Evolutionary conservation across 1,140 invertebrate species (phyloP).

Genomic region (Penaeus japonicus): DNA sequence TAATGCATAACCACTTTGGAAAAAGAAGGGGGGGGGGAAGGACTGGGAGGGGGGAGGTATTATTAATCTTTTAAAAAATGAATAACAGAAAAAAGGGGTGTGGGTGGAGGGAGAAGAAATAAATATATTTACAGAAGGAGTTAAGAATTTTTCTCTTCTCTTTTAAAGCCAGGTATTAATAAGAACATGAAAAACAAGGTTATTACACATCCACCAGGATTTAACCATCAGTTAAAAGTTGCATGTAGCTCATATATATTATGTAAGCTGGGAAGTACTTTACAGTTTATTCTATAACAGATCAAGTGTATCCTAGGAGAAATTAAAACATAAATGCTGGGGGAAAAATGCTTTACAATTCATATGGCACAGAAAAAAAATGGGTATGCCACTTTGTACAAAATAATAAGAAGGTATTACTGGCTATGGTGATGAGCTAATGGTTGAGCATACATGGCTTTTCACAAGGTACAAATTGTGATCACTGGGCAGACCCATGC

Average conservation of each 20-base stretch:
- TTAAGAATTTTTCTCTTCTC: background rate
- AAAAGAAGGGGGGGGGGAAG: background rate
- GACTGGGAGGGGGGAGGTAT: no score
- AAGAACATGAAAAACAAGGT: background rate
- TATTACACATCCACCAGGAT: conserved; percentile 53
- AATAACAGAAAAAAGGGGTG: no score
- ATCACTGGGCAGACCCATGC: conserved; percentile 53
- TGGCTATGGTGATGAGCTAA: conserved; percentile 35
- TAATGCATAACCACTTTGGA: conserved; percentile 33
- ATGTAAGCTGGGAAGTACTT: conserved; percentile 52
- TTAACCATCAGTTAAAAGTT: conserved; percentile 45
- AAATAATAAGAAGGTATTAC: conserved; percentile 36
- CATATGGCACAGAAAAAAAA: conserved; percentile 42
- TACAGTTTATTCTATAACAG: conserved; percentile 45
- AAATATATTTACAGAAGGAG: background rate
- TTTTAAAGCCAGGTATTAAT: conserved; percentile 4
- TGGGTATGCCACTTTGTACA: conserved; percentile 48
- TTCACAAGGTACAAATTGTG: conserved; percentile 48
- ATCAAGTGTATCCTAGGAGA: conserved; percentile 45
- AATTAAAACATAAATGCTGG: conserved; percentile 47
- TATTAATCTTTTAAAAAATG: no score
- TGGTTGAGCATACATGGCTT: conserved; percentile 39
- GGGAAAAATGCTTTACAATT: conserved; percentile 45
- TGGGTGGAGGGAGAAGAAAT: no score
- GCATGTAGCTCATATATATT: conserved; percentile 53